phyloP scores from a whole-genome alignment of 2,888 invertebrate genomes.

The Morpho helenor region DNA sequence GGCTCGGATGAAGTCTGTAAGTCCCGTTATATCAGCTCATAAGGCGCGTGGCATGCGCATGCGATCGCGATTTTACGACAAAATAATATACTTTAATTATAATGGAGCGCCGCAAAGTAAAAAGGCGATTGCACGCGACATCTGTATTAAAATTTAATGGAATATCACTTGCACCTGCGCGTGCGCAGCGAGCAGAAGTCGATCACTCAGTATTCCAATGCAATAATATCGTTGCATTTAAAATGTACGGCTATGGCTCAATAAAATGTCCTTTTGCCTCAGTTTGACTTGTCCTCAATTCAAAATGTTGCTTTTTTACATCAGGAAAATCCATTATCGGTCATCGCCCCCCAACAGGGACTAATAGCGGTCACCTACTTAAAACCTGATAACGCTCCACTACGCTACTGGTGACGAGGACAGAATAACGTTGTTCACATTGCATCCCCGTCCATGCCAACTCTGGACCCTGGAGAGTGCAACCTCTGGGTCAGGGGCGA shows the following conservation, averaged over 20 bases:
- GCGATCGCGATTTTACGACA: conserved; percentile 64
- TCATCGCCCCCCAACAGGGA: no score
- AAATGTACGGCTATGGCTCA: no score
- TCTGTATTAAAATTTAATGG: conserved; percentile 77
- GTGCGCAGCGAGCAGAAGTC: conserved; percentile 43
- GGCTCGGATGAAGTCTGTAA: conserved; percentile 47
- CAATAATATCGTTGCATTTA: not conserved
- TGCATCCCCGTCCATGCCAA: no score
- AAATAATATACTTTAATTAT: conserved; percentile 77
- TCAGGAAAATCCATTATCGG: no score
- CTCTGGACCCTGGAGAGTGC: no score
- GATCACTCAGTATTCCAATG: conserved; percentile 43
- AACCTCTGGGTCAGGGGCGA: no score
- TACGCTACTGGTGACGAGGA: no score
- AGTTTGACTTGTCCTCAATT: no score
- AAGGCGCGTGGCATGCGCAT: conserved; percentile 58
- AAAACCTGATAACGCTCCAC: not conserved
- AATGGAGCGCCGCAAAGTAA: conserved; percentile 66
- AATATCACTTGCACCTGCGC: conserved; percentile 69
- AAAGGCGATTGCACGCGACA: conserved; percentile 72
- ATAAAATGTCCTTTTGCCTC: no score
- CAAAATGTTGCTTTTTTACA: no score
- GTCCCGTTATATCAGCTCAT: conserved; percentile 51
- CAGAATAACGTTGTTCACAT: no score
- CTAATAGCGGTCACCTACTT: not conserved